A percentile compares a stretch with the other conserved stretches of the same genome.
These are phyloP conservation scores for Montipora cactus DNA, from an alignment of 64 coral and sea anemone genomes.

Conservation along the genomic window DNA sequence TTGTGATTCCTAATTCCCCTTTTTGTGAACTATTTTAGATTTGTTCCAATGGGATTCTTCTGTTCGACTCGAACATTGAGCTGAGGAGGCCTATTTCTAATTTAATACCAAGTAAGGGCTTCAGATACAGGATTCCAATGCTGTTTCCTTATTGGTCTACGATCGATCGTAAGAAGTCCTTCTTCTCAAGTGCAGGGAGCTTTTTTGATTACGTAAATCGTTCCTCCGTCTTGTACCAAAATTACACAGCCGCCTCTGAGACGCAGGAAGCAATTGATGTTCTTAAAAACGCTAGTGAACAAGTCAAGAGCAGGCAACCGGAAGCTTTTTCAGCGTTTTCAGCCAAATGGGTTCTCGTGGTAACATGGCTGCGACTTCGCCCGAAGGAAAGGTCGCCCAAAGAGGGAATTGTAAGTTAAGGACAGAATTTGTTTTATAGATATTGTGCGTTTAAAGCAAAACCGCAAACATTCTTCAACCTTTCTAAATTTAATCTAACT, in stretches of 20 bases:
- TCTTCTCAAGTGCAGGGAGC: background rate
- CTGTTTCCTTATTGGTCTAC: conserved; percentile 21
- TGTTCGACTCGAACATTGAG: background rate
- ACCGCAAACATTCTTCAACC: no score
- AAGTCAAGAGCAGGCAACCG: conserved; percentile 22
- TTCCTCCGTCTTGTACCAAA: conserved; percentile 45
- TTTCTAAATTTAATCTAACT: no score
- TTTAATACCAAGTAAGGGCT: background rate
- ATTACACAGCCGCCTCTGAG: background rate
- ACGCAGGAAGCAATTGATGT: background rate
- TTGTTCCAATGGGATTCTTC: conserved; percentile 39
- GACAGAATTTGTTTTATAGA: background rate
- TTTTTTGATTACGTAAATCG: background rate
- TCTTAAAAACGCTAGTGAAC: conserved; percentile 7
- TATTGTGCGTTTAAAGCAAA: no score
- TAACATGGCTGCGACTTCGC: conserved; percentile 48
- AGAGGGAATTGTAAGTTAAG: background rate
- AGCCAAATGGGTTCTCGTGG: conserved; percentile 44
- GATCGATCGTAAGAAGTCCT: background rate
- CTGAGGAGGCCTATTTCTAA: background rate
- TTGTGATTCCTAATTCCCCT: background rate
- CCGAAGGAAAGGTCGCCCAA: background rate
- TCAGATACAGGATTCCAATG: background rate
- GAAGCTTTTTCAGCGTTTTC: conserved; percentile 1
- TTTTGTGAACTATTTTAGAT: conserved; percentile 1